A percentile compares a stretch with the other conserved stretches of the same genome.
These are phyloP conservation scores for Sebastes cheni DNA, from an alignment of 2,797 vertebrate species.

Conservation along the genomic window DNA sequence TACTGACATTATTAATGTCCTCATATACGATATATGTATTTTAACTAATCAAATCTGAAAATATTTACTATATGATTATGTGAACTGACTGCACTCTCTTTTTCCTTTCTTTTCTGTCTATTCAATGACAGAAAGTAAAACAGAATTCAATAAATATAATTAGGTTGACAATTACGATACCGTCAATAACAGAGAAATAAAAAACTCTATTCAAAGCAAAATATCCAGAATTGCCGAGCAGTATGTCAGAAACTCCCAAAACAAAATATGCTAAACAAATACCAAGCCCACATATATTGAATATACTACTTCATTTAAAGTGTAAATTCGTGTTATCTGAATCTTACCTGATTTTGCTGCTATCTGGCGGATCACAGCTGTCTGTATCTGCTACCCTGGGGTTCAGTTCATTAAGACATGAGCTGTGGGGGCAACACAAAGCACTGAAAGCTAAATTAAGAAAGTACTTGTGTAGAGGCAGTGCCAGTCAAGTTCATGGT, in stretches of 20 bases:
- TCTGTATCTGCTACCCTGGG: background rate
- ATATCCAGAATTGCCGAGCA: background rate
- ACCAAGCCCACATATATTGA: background rate
- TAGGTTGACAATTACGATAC: background rate
- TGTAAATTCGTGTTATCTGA: background rate
- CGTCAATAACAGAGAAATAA: background rate
- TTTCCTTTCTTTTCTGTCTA: background rate
- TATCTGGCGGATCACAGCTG: background rate
- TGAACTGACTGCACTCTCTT: background rate
- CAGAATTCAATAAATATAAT: background rate
- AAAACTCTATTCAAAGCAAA: background rate
- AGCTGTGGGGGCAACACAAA: background rate
- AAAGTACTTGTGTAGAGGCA: too few species aligned
- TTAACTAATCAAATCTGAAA: background rate
- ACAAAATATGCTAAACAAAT: background rate
- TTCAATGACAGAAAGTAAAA: background rate
- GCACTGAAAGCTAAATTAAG: background rate
- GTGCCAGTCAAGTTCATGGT: background rate
- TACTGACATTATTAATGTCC: background rate
- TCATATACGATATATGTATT: background rate
- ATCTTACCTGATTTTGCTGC: background rate
- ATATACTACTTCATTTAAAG: background rate
- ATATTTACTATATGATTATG: background rate
- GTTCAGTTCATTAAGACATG: too few species aligned
- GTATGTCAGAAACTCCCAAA: background rate